Conservation (phyloP, 2,888 invertebrate genomes). For the Eupithecia subumbrata region DNA sequence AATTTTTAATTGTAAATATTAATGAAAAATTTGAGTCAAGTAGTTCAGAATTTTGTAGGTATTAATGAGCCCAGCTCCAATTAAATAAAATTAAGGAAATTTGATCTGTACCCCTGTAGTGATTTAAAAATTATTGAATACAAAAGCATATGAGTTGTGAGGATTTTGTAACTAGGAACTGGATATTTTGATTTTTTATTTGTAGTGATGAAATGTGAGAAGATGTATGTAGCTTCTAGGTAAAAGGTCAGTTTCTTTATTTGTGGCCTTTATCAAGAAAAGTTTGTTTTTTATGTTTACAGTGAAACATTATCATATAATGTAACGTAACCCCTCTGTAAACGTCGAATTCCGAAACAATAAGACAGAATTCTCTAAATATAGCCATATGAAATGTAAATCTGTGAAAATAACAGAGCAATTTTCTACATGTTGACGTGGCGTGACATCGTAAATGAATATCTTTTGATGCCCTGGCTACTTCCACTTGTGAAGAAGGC, state of each 20-base stretch:
- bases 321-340: slow-evolving; percentile 69
- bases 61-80: background rate
- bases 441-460: slow-evolving; percentile 76
- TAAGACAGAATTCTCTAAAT: slow-evolving; percentile 79
- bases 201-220: slow-evolving; percentile 48
- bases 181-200: background rate
- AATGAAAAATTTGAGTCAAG: background rate
- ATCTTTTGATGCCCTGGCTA: slow-evolving; percentile 54
- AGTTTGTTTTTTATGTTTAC: slow-evolving; percentile 22
- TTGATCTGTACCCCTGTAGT: background rate
- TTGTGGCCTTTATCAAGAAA: slow-evolving; percentile 10
- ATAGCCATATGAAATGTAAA: slow-evolving; percentile 81
- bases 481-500: slow-evolving; percentile 51
- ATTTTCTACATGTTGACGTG: slow-evolving; percentile 82
- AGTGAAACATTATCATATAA: slow-evolving; percentile 42
- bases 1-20: slow-evolving; percentile 10
- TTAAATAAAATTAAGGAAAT: background rate
- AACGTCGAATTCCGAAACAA: slow-evolving; percentile 73
- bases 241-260: slow-evolving; percentile 51
- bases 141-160: background rate
- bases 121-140: background rate
- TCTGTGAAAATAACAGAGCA: slow-evolving; percentile 80
- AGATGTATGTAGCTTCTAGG: slow-evolving; percentile 23
- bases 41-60: background rate
- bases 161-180: background rate